Percentiles rank a stretch among this genome's conserved stretches.
phyloP scores from a whole-genome alignment of 2,113 vertebrate genomes.

The Gnathonemus echidnorhynchus region DNA sequence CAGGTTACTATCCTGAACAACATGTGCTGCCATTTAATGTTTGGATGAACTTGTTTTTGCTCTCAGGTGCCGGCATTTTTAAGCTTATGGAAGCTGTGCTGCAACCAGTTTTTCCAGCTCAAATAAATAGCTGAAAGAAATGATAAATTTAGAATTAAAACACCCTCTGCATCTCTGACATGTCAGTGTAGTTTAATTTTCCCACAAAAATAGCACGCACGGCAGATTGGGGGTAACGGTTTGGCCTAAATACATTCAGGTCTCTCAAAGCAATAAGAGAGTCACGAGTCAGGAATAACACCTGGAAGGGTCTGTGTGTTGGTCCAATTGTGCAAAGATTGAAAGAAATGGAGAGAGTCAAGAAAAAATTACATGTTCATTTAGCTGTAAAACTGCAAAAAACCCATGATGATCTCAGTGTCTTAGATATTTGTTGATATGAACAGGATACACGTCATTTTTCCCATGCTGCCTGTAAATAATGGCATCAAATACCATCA shows the following conservation, averaged over 20 bases:
- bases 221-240: background rate
- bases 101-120: background rate
- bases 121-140: constrained; percentile 5
- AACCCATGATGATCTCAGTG: background rate
- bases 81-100: background rate
- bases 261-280: background rate
- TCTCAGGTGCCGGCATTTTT: background rate
- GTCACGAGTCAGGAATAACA: background rate
- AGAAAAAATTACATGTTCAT: background rate
- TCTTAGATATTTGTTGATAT: background rate
- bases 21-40: background rate
- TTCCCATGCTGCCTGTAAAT: background rate
- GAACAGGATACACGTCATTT: background rate
- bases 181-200: background rate
- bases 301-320: background rate
- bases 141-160: background rate
- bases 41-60: background rate
- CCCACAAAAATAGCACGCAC: background rate
- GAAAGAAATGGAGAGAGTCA: background rate
- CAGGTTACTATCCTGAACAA: background rate
- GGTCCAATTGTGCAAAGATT: background rate
- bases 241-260: background rate
- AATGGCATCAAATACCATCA: background rate
- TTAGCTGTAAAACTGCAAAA: background rate
- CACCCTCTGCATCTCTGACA: background rate